Conservation (phyloP, 2,888 invertebrate species). For the Stenchaetothrips biformis region DNA sequence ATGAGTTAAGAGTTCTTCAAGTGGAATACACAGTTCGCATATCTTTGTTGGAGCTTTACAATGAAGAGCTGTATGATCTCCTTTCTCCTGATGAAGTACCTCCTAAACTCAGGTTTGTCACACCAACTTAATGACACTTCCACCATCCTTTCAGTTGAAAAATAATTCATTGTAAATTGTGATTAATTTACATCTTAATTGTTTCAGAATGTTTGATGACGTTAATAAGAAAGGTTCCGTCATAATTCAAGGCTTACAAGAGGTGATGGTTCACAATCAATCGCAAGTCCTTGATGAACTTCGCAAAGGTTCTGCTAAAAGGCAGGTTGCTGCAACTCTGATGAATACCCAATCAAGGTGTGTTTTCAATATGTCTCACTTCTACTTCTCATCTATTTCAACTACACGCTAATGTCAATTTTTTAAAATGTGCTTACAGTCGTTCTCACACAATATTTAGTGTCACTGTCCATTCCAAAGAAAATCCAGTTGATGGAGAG, state of each 20-base stretch:
- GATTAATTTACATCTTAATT: no score
- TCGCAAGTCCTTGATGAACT: constrained; percentile 82
- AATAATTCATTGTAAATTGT: background rate
- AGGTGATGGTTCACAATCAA: constrained; percentile 81
- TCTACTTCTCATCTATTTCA: background rate
- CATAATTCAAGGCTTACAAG: constrained; percentile 85
- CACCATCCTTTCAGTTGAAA: no score
- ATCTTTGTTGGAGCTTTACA: constrained; percentile 91
- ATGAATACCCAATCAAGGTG: constrained; percentile 90
- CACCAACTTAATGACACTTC: constrained; percentile 29
- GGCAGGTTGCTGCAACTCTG: constrained; percentile 84
- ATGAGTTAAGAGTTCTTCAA: constrained; percentile 69
- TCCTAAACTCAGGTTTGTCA: constrained; percentile 43
- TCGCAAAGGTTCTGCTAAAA: constrained; percentile 75
- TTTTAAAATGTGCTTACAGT: constrained; percentile 49
- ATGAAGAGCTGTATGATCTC: constrained; percentile 92
- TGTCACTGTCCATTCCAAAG: constrained; percentile 85
- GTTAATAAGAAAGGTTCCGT: constrained; percentile 77
- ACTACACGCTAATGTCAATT: background rate
- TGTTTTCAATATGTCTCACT: constrained; percentile 30
- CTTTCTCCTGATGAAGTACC: constrained; percentile 67
- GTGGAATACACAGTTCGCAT: constrained; percentile 82
- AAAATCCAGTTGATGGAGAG: constrained; percentile 81
- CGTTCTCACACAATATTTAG: constrained; percentile 95
- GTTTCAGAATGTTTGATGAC: constrained; percentile 64